phyloP scores from a whole-genome alignment of 1,140 invertebrate species.

The Apis florea region DNA sequence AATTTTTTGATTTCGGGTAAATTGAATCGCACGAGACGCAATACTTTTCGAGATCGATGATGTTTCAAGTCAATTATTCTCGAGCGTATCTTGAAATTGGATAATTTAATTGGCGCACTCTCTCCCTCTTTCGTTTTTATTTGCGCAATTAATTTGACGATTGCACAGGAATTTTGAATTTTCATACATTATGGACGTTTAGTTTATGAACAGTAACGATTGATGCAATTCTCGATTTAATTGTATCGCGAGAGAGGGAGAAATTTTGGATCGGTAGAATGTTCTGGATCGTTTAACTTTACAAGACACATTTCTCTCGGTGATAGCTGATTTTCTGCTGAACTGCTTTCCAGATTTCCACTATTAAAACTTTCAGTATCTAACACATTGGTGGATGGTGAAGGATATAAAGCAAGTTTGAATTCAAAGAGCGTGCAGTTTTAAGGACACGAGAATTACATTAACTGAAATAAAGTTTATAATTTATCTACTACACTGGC shows the following conservation, averaged over 20 bases:
- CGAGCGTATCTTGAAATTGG: no score
- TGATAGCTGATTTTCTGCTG: slow-evolving; percentile 6
- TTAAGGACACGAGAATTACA: background rate
- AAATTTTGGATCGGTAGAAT: background rate
- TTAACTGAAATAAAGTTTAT: background rate
- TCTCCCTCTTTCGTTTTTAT: no score
- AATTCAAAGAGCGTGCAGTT: background rate
- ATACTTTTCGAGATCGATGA: no score
- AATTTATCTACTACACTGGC: background rate
- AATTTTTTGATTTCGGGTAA: no score
- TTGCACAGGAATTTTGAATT: no score
- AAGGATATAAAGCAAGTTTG: background rate
- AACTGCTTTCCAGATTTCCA: slow-evolving; percentile 1
- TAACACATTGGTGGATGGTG: no score
- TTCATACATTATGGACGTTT: no score
- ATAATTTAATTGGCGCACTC: no score
- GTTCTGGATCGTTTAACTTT: slow-evolving; percentile 1
- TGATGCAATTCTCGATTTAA: background rate
- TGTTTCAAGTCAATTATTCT: no score
- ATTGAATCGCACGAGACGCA: no score
- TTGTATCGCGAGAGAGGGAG: background rate
- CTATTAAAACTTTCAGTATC: background rate
- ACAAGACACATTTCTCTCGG: slow-evolving; percentile 12
- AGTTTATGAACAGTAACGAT: background rate
- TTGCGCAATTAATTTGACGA: no score